Base-by-base conservation (phyloP, 2,888 invertebrate genomes). In the Toxonevra muliebris region DNA sequence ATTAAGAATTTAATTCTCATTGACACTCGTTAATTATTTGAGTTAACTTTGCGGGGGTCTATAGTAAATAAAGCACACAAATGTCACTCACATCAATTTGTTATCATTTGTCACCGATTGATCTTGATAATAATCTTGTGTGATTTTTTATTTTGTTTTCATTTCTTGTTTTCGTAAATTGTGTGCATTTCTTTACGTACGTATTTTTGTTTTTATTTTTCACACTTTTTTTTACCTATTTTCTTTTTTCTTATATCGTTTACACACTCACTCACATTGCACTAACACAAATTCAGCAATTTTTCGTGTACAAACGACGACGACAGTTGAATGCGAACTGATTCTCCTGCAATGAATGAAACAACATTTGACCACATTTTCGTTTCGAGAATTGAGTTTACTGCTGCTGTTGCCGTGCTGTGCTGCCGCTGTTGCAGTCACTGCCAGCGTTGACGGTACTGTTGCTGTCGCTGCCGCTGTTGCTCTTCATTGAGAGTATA, bases 301-400 rank as follows among this genome's bases (percentile, higher is more conserved):
- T 30, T 30, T 30, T 30, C 30, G 30, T 30, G 30, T 30, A 30
- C 30, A 7, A 30, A 30, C 30, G 30, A 30, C 30, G 30, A 77
- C 81, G 80, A 81, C 78, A 79, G 82, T 80, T 78, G 76, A 80
- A 80, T 80, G 78, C 78, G 72, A 71, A 75, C 75, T 75, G 80
- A 80, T 77, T 75, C 76, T 79, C 77, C 71, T 76, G 75, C 75
- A 76, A 75, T 81, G 81, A 80, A 82, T 82, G 80, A 82, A 81
- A 82, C 79, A 30, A 30, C 30, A 30, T 30, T 30, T 30, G 30
- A 30, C 30, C 30, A 30, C 30, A 30, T 30, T 30, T 30, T 30
- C 30, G 30, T 30, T 30, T 30, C 30, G 30, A 30, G 30, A 30
- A 57, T 57, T 9, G 11, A 15, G 30, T 53, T 55, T 11, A 42